Evolutionary conservation across 2,797 vertebrate species (phyloP).

Genomic region (Balearica regulorum): DNA sequence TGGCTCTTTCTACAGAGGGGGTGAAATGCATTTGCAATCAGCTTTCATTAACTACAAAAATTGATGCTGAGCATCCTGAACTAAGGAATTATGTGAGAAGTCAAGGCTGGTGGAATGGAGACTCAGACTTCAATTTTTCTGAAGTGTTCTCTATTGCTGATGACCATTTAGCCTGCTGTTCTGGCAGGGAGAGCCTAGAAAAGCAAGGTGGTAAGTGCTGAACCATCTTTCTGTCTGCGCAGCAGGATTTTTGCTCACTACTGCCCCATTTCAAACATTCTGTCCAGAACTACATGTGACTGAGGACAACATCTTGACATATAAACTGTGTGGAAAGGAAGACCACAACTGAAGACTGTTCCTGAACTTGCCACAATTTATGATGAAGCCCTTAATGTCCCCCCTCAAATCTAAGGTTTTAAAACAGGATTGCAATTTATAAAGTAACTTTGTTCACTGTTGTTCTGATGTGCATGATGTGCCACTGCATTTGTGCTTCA

Average conservation of each 20-base stretch:
- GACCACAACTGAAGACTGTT: not conserved
- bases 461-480: not conserved
- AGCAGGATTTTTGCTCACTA: not conserved
- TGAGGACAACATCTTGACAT: not conserved
- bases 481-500: not conserved
- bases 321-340: not conserved
- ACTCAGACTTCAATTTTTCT: conserved; percentile 80
- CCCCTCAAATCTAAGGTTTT: not conserved
- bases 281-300: not conserved
- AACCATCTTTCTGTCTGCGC: not conserved
- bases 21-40: conserved; percentile 76
- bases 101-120: conserved; percentile 80
- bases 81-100: conserved; percentile 75
- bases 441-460: not conserved
- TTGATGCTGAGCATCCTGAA: conserved; percentile 77
- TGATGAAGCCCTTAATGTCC: not conserved
- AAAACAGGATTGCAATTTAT: not conserved
- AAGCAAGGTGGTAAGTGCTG: conserved; percentile 74
- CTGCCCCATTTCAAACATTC: not conserved
- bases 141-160: conserved; percentile 74
- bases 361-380: not conserved
- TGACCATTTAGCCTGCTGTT: conserved; percentile 63
- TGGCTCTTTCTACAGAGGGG: conserved; percentile 70
- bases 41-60: conserved; percentile 77
- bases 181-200: conserved; percentile 70